A percentile compares a stretch with the other conserved stretches of the same genome.
Conservation (phyloP, 2,797 vertebrate genomes). For the Microchirus variegatus region DNA sequence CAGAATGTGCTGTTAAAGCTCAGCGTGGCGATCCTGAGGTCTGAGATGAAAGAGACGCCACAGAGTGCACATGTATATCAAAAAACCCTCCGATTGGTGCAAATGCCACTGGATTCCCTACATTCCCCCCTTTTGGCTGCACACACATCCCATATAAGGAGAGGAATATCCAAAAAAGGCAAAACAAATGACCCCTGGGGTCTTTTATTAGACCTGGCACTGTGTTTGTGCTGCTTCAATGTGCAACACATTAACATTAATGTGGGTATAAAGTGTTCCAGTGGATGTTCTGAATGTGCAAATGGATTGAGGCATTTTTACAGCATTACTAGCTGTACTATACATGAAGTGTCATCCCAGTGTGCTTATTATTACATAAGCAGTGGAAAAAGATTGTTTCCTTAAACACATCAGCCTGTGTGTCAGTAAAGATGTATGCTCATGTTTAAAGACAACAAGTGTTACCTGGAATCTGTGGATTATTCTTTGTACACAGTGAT, state of each 20-base stretch:
- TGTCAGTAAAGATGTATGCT: background rate
- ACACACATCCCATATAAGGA: constrained; percentile 70
- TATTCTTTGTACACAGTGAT: too few relatives aligned
- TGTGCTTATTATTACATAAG: constrained; percentile 7
- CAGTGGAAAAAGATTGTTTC: constrained; percentile 1
- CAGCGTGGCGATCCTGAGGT: constrained; percentile 31
- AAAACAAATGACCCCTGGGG: constrained; percentile 56
- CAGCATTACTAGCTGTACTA: background rate
- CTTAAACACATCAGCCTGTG: constrained; percentile 2
- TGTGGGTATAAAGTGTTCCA: constrained; percentile 39
- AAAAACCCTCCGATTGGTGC: constrained; percentile 40
- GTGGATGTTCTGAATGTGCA: constrained; percentile 43
- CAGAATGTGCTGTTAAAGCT: constrained; percentile 22
- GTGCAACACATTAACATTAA: constrained; percentile 34
- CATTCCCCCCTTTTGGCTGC: constrained; percentile 58
- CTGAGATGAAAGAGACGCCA: constrained; percentile 39
- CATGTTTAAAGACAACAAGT: constrained; percentile 7
- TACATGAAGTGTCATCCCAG: background rate
- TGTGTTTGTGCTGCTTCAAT: constrained; percentile 52
- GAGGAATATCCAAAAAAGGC: constrained; percentile 61
- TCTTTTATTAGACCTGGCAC: constrained; percentile 55
- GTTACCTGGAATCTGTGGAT: background rate
- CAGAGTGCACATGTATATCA: constrained; percentile 48
- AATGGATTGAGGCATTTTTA: constrained; percentile 3
- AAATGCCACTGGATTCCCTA: constrained; percentile 67